Evolutionary conservation across 2,113 vertebrate species (phyloP), one percentile per base, ranked within the genome.

Genomic region (Catharus bicknelli): DNA sequence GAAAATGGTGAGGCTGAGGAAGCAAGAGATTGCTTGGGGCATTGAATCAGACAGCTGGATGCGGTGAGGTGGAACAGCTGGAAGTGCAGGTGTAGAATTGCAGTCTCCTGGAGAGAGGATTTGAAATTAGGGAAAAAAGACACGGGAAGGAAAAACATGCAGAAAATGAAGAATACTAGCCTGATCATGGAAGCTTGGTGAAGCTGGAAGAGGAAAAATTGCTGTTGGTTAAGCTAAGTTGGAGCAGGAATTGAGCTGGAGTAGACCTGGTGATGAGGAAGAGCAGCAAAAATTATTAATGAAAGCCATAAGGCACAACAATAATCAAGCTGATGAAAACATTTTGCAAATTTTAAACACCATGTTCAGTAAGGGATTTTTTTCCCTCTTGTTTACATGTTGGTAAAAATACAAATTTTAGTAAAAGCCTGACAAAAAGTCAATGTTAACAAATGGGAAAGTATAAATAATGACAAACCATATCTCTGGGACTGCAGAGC

Each of bases 311-410:
- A 76, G 47, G 7, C 21, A 43, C 10, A 9, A 45, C 4, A 32
- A 15, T 30, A 47, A 74, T 25, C 23, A 7, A 27, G 32, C 20
- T 73, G 30, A 73, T 42, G 19, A 32, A 75, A 90, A 4, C 16
- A 50, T 16, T 10, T 26, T 48, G 6, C 6, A 51, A 29, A 40
- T 40, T 83, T 69, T 45, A 54, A 93, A 36, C 63, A 26, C 7
- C 18, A 4, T 42, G 30, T 16, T 32, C 8, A 57, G 9, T 20
- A 73, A 19, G 7, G 6, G 1, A 36, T 0, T 1, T 58, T 80
- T 79, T 72, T 2, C 8, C 20, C 13, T 38, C 6, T 75, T 51
- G 14, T 11, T 86, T 61, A 34, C 13, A 2, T 8, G 2, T 16
- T 72, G 64, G 11, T 77, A 40, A 80, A 69, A 77, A 64, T 21